Evolutionary conservation across 2,797 vertebrate species (phyloP).

Genomic region (Tenualosa ilisha): DNA sequence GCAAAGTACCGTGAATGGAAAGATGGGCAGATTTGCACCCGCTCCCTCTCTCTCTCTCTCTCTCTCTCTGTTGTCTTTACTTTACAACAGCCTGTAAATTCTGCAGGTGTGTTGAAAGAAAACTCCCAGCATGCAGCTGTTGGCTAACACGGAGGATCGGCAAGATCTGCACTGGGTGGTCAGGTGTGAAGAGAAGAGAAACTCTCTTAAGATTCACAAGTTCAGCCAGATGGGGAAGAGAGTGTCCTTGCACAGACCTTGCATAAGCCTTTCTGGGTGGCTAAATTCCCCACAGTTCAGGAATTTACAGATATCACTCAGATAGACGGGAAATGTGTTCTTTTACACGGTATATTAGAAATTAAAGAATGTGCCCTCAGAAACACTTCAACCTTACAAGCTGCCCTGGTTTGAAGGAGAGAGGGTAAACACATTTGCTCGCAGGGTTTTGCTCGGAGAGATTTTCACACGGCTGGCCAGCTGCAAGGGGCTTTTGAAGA

Average conservation of each 20-base stretch:
- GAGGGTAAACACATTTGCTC: background rate
- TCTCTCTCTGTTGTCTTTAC: background rate
- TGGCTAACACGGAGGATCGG: background rate
- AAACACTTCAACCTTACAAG: background rate
- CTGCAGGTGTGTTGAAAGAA: conserved; percentile 26
- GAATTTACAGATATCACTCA: background rate
- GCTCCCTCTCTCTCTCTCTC: conserved; percentile 2
- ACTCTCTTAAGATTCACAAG: background rate
- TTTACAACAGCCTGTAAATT: conserved; percentile 26
- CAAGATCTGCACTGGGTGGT: background rate
- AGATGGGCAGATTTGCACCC: background rate
- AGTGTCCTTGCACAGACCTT: background rate
- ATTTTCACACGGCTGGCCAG: background rate
- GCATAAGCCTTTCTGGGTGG: background rate
- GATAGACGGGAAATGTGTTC: background rate
- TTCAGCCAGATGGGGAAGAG: background rate
- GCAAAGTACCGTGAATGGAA: conserved; percentile 19
- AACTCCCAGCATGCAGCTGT: conserved; percentile 17
- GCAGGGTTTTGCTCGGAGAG: background rate
- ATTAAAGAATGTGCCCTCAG: background rate
- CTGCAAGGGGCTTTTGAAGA: conserved; percentile 2
- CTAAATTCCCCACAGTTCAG: background rate
- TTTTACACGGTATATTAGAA: background rate
- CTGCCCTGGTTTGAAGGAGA: background rate
- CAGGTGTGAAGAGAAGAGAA: conserved; percentile 8